A percentile compares a stretch with the other conserved stretches of the same genome.
phyloP scores from a whole-genome alignment of 2,888 invertebrate species.

The Chrysolina americana region DNA sequence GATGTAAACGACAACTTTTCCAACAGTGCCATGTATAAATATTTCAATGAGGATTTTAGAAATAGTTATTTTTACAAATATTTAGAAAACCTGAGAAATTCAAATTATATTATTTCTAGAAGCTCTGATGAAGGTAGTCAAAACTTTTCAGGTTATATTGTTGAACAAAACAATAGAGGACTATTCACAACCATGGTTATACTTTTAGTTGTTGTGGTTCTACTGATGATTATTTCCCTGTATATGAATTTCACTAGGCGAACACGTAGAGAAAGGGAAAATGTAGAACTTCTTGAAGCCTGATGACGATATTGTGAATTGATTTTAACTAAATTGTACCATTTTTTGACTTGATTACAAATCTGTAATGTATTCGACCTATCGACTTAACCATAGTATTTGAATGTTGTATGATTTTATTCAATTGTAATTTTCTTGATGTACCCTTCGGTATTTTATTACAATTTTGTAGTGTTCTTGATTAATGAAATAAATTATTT shows the following conservation, averaged over 20 bases:
- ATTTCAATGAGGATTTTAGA: constrained; percentile 32
- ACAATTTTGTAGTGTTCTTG: no score
- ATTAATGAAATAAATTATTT: no score
- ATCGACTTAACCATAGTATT: no score
- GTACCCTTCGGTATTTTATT: no score
- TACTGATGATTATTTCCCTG: background rate
- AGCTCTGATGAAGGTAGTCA: background rate
- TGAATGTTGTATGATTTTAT: no score
- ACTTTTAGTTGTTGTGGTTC: background rate
- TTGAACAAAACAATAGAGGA: background rate
- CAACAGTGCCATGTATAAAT: constrained; percentile 33
- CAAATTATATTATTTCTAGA: background rate
- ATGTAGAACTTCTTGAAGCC: background rate
- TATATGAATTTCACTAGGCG: background rate
- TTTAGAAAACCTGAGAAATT: constrained; percentile 15
- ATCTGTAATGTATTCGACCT: no score
- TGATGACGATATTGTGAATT: background rate
- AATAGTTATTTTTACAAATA: constrained; percentile 31
- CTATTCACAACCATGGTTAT: background rate
- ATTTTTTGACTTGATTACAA: no score
- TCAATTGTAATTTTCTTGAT: no score
- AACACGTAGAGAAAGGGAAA: background rate
- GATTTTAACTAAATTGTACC: no score
- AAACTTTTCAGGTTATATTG: background rate
- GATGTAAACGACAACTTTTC: background rate